These are phyloP conservation scores for Dromiciops gliroides DNA, from an alignment of 2,113 vertebrate species.

Conservation along the genomic window DNA sequence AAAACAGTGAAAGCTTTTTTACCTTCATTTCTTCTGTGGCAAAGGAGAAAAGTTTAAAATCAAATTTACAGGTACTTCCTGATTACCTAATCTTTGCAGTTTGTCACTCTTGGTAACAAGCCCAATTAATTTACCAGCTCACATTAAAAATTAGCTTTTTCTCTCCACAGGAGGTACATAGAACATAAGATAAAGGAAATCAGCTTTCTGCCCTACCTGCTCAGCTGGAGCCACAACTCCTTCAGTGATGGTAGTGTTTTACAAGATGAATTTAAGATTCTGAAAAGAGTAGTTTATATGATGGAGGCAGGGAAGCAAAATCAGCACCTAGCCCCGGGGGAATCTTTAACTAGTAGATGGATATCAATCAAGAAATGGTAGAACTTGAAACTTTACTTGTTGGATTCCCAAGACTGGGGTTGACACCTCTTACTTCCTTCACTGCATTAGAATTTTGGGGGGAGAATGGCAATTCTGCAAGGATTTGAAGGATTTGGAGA, in stretches of 20 bases:
- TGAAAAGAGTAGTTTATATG: slow-evolving; percentile 26
- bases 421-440: background rate
- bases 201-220: slow-evolving; percentile 35
- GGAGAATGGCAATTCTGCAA: background rate
- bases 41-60: slow-evolving; percentile 10
- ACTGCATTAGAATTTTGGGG: background rate
- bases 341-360: background rate
- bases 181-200: background rate
- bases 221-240: slow-evolving; percentile 36
- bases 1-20: background rate
- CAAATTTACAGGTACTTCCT: background rate
- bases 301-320: slow-evolving; percentile 41
- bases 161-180: too few species aligned
- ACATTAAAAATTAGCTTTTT: too few species aligned
- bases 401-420: background rate
- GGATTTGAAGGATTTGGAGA: background rate
- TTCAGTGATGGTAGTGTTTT: slow-evolving; percentile 43
- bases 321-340: slow-evolving; percentile 18
- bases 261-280: slow-evolving; percentile 60
- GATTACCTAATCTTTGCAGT: background rate
- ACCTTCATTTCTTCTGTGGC: background rate
- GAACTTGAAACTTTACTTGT: background rate
- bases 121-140: background rate
- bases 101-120: slow-evolving; percentile 4
- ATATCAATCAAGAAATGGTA: background rate